A percentile compares a stretch with the other conserved stretches of the same genome.
Conservation (phyloP, 2,113 vertebrate species). For the Geococcyx californianus region DNA sequence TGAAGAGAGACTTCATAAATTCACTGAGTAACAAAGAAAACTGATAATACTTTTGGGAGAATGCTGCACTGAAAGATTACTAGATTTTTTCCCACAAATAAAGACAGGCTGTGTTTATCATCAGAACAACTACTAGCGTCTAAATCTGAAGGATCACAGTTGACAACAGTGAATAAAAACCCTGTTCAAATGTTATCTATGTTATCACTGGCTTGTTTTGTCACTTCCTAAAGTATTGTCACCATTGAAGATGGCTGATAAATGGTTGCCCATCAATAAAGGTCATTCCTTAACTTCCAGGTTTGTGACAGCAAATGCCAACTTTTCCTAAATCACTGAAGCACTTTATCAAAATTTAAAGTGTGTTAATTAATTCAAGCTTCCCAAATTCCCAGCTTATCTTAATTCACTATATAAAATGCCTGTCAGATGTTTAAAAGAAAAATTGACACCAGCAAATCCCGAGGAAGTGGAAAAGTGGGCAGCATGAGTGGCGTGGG, state of each 20-base stretch:
- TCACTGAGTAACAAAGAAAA: background rate
- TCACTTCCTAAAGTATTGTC: background rate
- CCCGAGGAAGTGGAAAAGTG: background rate
- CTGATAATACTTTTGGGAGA: background rate
- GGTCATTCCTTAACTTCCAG: background rate
- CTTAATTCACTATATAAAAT: background rate
- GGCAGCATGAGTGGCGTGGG: background rate
- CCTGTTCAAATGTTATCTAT: background rate
- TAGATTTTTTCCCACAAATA: background rate
- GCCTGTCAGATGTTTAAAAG: background rate
- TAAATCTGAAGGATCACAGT: background rate
- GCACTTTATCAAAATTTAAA: background rate
- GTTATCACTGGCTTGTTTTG: background rate
- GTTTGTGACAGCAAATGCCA: background rate
- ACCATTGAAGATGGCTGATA: background rate
- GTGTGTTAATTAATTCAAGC: background rate
- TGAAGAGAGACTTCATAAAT: background rate
- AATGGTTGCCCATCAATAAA: background rate
- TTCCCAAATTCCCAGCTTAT: background rate
- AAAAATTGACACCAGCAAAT: background rate
- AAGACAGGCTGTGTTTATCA: background rate
- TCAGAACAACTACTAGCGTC: background rate
- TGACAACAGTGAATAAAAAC: background rate
- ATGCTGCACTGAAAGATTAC: background rate
- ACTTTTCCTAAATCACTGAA: background rate